These are phyloP conservation scores for Lottia gigantea DNA, from an alignment of 2,888 invertebrate genomes.

Conservation along the genomic window DNA sequence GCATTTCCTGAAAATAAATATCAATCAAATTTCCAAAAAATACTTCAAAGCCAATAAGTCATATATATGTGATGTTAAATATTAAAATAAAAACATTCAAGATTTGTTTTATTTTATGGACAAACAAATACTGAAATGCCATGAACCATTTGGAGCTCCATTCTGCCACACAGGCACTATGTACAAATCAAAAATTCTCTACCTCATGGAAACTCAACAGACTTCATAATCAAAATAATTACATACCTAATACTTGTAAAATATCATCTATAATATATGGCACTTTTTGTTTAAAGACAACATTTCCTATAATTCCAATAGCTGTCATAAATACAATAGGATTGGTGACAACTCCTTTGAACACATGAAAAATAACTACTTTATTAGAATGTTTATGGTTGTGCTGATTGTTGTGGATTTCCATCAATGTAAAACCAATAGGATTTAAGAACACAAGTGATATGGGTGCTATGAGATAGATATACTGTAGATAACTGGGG, in stretches of 20 bases:
- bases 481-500: constrained; percentile 89
- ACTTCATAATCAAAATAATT: neutral
- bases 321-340: constrained; percentile 93
- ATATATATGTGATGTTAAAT: neutral
- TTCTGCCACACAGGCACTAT: too few species aligned
- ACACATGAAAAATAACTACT: constrained; percentile 41
- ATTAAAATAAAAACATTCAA: too few species aligned
- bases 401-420: constrained; percentile 71
- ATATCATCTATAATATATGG: constrained; percentile 82
- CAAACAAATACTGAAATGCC: too few species aligned
- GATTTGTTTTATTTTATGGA: too few species aligned
- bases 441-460: constrained; percentile 93
- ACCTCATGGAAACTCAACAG: too few species aligned
- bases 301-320: constrained; percentile 87
- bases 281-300: constrained; percentile 81
- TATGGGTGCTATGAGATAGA: constrained; percentile 94
- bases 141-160: too few species aligned
- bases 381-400: constrained; percentile 18
- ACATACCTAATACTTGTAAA: constrained; percentile 74
- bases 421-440: constrained; percentile 88
- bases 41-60: neutral
- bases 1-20: constrained; percentile 71
- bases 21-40: neutral
- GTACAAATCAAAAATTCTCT: too few species aligned
- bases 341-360: constrained; percentile 78